phyloP scores from a whole-genome alignment of 2,113 vertebrate genomes.

The Todiramphus chloris region DNA sequence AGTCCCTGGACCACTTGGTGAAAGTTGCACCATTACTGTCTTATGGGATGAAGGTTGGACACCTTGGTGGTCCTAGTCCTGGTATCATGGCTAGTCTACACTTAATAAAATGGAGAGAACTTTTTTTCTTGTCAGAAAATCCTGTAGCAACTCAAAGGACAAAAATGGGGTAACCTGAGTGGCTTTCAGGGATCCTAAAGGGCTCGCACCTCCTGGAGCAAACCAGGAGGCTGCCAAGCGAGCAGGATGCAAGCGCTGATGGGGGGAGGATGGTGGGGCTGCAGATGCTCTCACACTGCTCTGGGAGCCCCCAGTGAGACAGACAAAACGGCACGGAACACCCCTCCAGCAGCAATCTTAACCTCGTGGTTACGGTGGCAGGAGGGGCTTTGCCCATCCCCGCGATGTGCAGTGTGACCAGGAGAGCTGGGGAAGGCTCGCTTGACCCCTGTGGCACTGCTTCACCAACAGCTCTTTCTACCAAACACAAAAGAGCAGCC shows the following conservation, averaged over 20 bases:
- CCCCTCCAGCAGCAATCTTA: neutral
- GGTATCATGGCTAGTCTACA: neutral
- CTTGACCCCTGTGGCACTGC: neutral
- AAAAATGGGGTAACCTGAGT: neutral
- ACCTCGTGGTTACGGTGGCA: neutral
- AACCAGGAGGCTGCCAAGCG: neutral
- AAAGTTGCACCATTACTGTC: neutral
- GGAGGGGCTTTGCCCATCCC: neutral
- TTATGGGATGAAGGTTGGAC: neutral
- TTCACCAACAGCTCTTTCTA: neutral
- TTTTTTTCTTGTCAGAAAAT: neutral
- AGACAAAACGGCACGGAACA: neutral
- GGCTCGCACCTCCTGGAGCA: neutral
- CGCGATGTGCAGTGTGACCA: rapidly evolving
- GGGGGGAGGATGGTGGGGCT: neutral
- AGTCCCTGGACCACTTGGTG: rapidly evolving
- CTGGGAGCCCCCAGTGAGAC: neutral
- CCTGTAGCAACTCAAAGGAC: neutral
- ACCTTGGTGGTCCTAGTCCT: neutral
- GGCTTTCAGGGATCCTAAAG: neutral
- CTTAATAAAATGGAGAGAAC: neutral
- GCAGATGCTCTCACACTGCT: neutral
- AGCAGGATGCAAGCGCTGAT: neutral
- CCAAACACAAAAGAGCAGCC: neutral
- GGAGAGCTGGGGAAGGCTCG: neutral